A percentile compares a stretch with the other conserved stretches of the same genome.
Conservation (phyloP, 2,888 invertebrate species). For the Diploptera punctata region DNA sequence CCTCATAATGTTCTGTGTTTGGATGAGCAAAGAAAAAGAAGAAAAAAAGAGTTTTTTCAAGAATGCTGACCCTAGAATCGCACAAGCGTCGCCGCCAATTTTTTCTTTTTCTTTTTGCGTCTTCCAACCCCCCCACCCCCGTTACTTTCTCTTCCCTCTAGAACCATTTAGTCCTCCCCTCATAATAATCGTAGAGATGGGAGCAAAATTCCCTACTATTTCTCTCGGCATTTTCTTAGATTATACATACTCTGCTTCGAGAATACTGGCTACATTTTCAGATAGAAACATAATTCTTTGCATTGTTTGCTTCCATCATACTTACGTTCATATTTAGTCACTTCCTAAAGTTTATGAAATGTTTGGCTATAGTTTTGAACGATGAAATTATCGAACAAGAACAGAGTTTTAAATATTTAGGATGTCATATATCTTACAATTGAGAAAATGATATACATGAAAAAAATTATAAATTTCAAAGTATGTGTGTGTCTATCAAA, state of each 20-base stretch:
- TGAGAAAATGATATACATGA: too few species aligned
- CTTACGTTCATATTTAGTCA: too few species aligned
- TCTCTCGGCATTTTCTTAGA: constrained; percentile 28
- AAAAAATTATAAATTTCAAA: too few species aligned
- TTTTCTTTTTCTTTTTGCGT: constrained; percentile 21
- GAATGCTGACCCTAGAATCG: constrained; percentile 22
- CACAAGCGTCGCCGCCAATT: constrained; percentile 28
- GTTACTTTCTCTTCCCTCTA: constrained; percentile 33
- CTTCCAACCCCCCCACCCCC: constrained; percentile 18
- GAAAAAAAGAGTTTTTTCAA: constrained; percentile 19
- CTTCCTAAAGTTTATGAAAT: too few species aligned
- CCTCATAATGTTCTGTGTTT: constrained; percentile 37
- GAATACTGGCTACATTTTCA: constrained; percentile 3
- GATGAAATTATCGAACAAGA: too few species aligned
- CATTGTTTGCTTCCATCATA: too few species aligned
- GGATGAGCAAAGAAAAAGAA: constrained; percentile 23
- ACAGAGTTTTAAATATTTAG: too few species aligned
- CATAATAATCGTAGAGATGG: constrained; percentile 43
- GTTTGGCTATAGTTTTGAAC: too few species aligned
- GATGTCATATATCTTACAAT: too few species aligned
- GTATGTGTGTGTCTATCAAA: too few species aligned
- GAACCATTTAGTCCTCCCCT: constrained; percentile 41
- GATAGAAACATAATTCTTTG: too few species aligned
- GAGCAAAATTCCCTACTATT: constrained; percentile 43
- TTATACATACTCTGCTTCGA: constrained; percentile 24